phyloP scores from a whole-genome alignment of 2,888 invertebrate species.

The Drosophila macrospina region DNA sequence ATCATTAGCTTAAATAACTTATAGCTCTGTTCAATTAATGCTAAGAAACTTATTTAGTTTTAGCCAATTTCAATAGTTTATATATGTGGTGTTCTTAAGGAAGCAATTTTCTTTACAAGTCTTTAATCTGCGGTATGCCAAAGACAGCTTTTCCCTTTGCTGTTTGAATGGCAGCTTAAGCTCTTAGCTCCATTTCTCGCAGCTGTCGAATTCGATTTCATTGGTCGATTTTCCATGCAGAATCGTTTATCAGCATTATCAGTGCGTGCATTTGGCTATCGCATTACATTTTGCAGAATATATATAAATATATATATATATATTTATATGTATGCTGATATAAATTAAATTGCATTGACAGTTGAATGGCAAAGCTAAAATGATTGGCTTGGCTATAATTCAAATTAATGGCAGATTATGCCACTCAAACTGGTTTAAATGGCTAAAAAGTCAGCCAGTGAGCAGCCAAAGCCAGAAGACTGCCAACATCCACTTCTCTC shows the following conservation, averaged over 20 bases:
- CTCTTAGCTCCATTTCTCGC: conserved; percentile 12
- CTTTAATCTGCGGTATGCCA: conserved; percentile 26
- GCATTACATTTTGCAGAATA: conserved; percentile 24
- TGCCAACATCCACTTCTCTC: conserved; percentile 53
- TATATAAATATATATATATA: conserved; percentile 10
- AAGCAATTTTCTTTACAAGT: conserved; percentile 5
- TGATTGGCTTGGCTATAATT: conserved; percentile 76
- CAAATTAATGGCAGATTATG: conserved; percentile 81
- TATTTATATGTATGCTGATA: conserved; percentile 27
- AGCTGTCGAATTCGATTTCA: conserved; percentile 34
- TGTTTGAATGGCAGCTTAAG: conserved; percentile 30
- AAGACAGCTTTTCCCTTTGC: conserved; percentile 14
- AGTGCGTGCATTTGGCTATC: conserved; percentile 50
- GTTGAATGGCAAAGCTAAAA: conserved; percentile 71
- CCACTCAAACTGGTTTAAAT: conserved; percentile 75
- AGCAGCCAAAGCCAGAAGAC: conserved; percentile 44
- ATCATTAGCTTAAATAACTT: background rate
- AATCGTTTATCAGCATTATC: conserved; percentile 63
- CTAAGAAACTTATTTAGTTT: background rate
- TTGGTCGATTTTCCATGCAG: conserved; percentile 16
- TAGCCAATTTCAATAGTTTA: background rate
- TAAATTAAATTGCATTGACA: conserved; percentile 73
- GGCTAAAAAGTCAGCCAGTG: conserved; percentile 67
- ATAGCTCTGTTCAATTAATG: background rate
- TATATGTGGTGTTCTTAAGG: background rate